A percentile compares a stretch with the other conserved stretches of the same genome.
Conservation (phyloP, 2,888 invertebrate genomes). For the Malacosoma neustria region DNA sequence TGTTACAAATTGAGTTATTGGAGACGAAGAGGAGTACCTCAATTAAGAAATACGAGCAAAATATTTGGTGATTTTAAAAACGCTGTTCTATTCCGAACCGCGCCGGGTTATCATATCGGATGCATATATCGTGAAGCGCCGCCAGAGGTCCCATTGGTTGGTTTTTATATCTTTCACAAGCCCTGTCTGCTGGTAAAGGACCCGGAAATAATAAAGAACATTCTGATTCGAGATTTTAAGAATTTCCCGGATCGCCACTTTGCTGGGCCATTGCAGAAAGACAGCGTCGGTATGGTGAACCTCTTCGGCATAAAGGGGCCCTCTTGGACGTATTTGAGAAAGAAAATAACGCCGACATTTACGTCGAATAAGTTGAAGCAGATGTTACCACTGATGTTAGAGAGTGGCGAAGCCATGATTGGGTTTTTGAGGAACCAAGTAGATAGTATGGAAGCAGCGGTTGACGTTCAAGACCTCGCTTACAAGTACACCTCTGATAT, state of each 20-base stretch:
- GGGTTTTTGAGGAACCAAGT: slow-evolving; percentile 10
- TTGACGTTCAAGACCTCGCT: slow-evolving; percentile 18
- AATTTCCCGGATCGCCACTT: slow-evolving; percentile 20
- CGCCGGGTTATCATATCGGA: slow-evolving; percentile 20
- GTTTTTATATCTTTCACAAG: slow-evolving; percentile 24
- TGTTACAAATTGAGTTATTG: slow-evolving; percentile 14
- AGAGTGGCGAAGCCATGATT: slow-evolving; percentile 18
- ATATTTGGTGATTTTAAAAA: slow-evolving; percentile 23
- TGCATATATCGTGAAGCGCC: slow-evolving; percentile 12
- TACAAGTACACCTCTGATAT: slow-evolving; percentile 20
- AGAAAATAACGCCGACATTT: slow-evolving; percentile 17
- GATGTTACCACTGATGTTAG: slow-evolving; percentile 19
- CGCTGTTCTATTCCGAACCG: slow-evolving; percentile 18
- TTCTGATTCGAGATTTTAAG: slow-evolving; percentile 17
- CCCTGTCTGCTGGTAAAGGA: slow-evolving; percentile 21
- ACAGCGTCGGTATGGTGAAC: slow-evolving; percentile 23
- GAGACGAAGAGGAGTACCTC: slow-evolving; percentile 12
- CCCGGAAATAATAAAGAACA: slow-evolving; percentile 20
- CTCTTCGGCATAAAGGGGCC: slow-evolving; percentile 21
- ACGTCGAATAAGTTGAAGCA: slow-evolving; percentile 15
- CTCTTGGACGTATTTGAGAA: slow-evolving; percentile 20
- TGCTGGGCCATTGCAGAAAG: slow-evolving; percentile 18
- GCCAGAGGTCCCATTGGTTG: slow-evolving; percentile 13
- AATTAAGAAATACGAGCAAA: slow-evolving; percentile 10
- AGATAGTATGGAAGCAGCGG: not conserved